Evolutionary conservation across 2,113 vertebrate species (phyloP), one percentile per base, ranked within the genome.

Genomic region (Laticauda laticaudata): DNA sequence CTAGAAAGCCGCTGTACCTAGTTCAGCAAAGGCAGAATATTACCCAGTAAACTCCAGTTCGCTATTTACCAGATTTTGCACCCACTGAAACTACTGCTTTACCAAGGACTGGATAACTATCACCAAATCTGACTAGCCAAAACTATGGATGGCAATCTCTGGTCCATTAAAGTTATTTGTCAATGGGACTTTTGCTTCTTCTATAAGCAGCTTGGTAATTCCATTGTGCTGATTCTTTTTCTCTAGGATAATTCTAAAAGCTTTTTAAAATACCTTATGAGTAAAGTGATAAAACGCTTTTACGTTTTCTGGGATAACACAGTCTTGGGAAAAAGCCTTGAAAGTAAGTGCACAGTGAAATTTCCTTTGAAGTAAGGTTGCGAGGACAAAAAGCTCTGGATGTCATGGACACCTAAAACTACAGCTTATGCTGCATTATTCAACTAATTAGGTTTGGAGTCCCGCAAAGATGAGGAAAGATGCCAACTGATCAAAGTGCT

Each of bases 281-380:
- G 39, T 18, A 89, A 95, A 87, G 85, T 95, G 93, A 89, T 94
- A 96, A 96, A 93, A 88, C 48, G 95, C 87, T 20, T 95, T 96
- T 94, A 93, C 89, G 69, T 92, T 95, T 94, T 92, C 51, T 92
- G 93, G 95, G 89, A 95, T 39, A 93, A 93, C 87, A n/a, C 34
- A 94, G 89, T 48, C 90, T 95, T 94, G 92, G 95, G 11, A 94
- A 96, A 96, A 95, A 94, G 92, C 94, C 92, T 93, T 94, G 95
- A 96, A 81, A 96, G 88, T 94, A 95, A 89, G 92, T 94, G 90
- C 86, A 95, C 75, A 97, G 92, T 88, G 94, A 39, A 89, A 95
- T 86, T 34, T 95, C 95, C 94, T 97, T 96, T 97, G 96, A 97
- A 97, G 94, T 96, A 96, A 94, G 95, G 95, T 95, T 97, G 95